Percentiles rank a stretch among this genome's conserved stretches.
These are phyloP conservation scores for Thomomys bottae DNA, from an alignment of 2,113 vertebrate species.

Conservation along the genomic window DNA sequence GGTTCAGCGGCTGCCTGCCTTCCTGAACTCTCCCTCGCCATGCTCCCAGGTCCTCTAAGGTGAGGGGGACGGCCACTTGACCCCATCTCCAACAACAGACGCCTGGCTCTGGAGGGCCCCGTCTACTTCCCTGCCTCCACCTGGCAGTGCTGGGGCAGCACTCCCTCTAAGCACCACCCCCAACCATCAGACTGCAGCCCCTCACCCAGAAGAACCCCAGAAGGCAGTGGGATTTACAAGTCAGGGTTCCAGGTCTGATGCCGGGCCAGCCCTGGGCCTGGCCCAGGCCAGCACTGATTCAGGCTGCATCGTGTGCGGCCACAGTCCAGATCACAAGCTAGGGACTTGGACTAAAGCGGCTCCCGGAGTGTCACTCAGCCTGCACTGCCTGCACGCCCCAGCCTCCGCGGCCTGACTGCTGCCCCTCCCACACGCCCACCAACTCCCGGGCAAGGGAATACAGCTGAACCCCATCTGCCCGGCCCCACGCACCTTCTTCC, in stretches of 20 bases:
- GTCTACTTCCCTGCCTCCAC: fast-evolving
- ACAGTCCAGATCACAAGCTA: fast-evolving
- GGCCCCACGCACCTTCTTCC: not conserved
- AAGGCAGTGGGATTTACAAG: fast-evolving
- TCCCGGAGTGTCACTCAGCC: fast-evolving
- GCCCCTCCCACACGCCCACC: not conserved
- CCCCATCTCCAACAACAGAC: fast-evolving
- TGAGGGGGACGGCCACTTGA: not conserved
- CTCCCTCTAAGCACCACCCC: not conserved
- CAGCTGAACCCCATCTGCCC: not conserved
- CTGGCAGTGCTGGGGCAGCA: fast-evolving
- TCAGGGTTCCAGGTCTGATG: not conserved
- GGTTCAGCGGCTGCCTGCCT: fast-evolving
- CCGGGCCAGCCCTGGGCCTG: not conserved
- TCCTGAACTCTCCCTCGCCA: fast-evolving
- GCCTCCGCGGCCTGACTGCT: not conserved
- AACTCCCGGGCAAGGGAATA: not conserved
- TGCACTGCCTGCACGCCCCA: not conserved
- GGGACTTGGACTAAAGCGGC: not conserved
- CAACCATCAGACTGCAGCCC: fast-evolving
- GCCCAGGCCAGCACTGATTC: not conserved
- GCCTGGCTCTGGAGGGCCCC: not conserved
- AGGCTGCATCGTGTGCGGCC: fast-evolving
- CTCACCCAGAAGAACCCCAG: not conserved
- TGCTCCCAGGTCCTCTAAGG: not conserved